Conservation (phyloP, 2,113 vertebrate species). For the Bufo bufo region DNA sequence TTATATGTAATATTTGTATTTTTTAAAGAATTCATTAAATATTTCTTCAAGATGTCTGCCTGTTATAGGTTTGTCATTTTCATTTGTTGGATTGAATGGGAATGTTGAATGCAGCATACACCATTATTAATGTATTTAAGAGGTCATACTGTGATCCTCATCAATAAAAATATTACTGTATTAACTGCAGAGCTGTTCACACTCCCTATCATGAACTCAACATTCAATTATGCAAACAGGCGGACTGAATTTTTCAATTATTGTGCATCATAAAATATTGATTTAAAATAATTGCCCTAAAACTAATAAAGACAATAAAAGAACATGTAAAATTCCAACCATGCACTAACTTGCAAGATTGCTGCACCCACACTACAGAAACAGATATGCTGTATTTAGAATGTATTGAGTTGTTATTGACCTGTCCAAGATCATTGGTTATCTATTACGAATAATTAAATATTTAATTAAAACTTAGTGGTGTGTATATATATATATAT, state of each 20-base stretch:
- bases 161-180: conserved; percentile 2
- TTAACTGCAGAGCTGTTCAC: background rate
- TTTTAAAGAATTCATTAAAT: too few relatives aligned
- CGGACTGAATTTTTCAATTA: conserved; percentile 49
- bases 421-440: conserved; percentile 14
- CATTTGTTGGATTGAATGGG: background rate
- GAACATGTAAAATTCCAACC: background rate
- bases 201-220: conserved; percentile 6
- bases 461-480: too few relatives aligned
- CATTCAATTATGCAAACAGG: conserved; percentile 34
- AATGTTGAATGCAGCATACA: background rate
- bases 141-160: background rate
- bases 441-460: background rate
- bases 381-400: too few relatives aligned
- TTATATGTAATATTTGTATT: too few relatives aligned
- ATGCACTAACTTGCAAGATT: too few relatives aligned
- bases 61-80: background rate
- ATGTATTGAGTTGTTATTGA: too few relatives aligned
- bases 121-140: background rate
- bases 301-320: conserved; percentile 21
- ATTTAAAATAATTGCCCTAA: conserved; percentile 35
- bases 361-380: too few relatives aligned
- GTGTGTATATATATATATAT: too few relatives aligned
- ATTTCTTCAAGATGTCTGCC: too few relatives aligned
- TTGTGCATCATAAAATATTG: conserved; percentile 32